These are phyloP conservation scores for Ctena decussata DNA, from an alignment of 2,888 invertebrate species.

Conservation along the genomic window DNA sequence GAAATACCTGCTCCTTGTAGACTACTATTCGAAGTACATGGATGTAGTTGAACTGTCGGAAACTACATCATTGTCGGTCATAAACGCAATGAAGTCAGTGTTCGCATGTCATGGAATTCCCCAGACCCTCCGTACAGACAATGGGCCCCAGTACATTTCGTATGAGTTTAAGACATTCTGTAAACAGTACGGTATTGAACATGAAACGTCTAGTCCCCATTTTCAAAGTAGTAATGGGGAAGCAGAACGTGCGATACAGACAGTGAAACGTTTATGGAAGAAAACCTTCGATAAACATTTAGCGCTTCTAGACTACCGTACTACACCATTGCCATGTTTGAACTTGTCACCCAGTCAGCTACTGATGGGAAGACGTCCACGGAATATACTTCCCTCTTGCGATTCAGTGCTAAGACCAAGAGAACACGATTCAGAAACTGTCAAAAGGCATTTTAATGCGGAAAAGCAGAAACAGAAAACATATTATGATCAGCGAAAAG, in stretches of 20 bases:
- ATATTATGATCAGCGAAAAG: conserved; percentile 45
- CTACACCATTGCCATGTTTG: conserved; percentile 55
- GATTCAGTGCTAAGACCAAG: conserved; percentile 15
- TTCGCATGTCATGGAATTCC: conserved; percentile 56
- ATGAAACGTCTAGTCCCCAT: conserved; percentile 65
- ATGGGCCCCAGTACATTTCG: conserved; percentile 57
- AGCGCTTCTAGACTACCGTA: conserved; percentile 56
- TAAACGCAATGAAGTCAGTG: conserved; percentile 38
- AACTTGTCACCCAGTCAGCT: conserved; percentile 61
- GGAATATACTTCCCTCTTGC: conserved; percentile 56
- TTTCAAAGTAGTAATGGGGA: conserved; percentile 67
- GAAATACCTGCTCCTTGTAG: conserved; percentile 56
- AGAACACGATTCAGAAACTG: not conserved
- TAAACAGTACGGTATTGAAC: conserved; percentile 49
- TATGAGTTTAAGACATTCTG: conserved; percentile 49
- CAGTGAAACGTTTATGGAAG: conserved; percentile 62
- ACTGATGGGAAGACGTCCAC: conserved; percentile 59
- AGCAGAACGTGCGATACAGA: conserved; percentile 71
- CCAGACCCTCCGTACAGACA: conserved; percentile 42
- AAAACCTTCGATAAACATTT: conserved; percentile 58
- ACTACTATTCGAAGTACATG: conserved; percentile 65
- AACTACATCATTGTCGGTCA: conserved; percentile 34
- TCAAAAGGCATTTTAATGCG: conserved; percentile 33
- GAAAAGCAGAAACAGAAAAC: conserved; percentile 53
- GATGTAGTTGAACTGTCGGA: conserved; percentile 47